phyloP scores from a whole-genome alignment of 2,888 invertebrate genomes.

The Camponotus fellah region DNA sequence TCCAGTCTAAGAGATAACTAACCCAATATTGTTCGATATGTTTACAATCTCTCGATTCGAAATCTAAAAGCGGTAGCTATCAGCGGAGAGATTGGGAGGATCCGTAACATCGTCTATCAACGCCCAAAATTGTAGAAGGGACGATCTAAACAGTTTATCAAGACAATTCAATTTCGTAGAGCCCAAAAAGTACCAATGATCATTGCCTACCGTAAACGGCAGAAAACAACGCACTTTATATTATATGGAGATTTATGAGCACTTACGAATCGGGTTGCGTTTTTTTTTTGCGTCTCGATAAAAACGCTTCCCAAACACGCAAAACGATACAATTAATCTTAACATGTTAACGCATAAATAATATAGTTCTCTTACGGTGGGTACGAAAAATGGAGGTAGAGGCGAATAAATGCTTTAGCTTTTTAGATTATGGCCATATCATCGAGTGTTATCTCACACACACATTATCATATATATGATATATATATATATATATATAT shows the following conservation, averaged over 20 bases:
- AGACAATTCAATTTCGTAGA: slow-evolving; percentile 64
- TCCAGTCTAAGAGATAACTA: neutral
- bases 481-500: too few relatives aligned
- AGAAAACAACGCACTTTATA: slow-evolving; percentile 46
- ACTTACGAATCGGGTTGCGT: slow-evolving; percentile 22
- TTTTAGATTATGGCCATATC: neutral
- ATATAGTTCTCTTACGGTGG: neutral
- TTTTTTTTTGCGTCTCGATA: neutral
- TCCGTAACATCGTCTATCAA: slow-evolving; percentile 50
- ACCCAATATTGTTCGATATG: slow-evolving; percentile 6
- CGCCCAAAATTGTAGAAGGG: slow-evolving; percentile 7
- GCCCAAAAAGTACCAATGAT: slow-evolving; percentile 46
- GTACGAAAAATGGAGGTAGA: neutral
- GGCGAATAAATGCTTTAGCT: neutral
- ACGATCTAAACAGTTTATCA: slow-evolving; percentile 45
- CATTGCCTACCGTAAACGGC: slow-evolving; percentile 34
- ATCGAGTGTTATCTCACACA: too few relatives aligned
- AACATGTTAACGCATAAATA: slow-evolving; percentile 1
- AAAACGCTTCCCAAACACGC: slow-evolving; percentile 4
- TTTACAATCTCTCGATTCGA: slow-evolving; percentile 29
- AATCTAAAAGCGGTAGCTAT: slow-evolving; percentile 26
- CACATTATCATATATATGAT: too few relatives aligned
- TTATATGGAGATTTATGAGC: slow-evolving; percentile 45
- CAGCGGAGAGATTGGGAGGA: slow-evolving; percentile 37
- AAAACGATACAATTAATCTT: slow-evolving; percentile 34